phyloP scores from a whole-genome alignment of 2,888 invertebrate genomes.

The Perithous albicinctus region DNA sequence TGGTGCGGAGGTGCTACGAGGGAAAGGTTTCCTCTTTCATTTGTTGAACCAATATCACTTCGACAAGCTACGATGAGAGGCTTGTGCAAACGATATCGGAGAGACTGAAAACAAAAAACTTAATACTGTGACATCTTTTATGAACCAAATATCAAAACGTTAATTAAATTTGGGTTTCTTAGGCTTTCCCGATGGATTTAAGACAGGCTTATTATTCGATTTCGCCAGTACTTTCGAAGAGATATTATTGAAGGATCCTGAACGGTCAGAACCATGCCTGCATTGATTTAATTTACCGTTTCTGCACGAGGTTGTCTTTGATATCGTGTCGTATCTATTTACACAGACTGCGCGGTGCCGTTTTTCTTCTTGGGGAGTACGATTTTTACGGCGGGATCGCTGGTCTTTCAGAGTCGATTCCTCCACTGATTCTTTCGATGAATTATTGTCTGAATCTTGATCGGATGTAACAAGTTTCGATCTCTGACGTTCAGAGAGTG shows the following conservation, averaged over 20 bases:
- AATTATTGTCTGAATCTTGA: background rate
- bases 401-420: background rate
- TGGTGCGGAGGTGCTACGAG: no score
- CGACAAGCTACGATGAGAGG: background rate
- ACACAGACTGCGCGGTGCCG: background rate
- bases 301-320: background rate
- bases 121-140: no score
- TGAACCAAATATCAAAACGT: no score
- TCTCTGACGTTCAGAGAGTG: background rate
- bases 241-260: background rate
- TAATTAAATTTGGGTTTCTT: no score
- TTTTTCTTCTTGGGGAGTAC: background rate
- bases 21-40: background rate
- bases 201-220: no score
- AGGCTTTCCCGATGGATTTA: no score
- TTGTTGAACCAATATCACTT: conserved; percentile 1
- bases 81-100: no score
- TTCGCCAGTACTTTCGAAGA: no score
- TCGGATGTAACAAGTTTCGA: background rate
- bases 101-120: no score
- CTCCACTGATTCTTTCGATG: background rate
- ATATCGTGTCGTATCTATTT: background rate
- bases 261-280: background rate
- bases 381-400: background rate
- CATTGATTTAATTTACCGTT: background rate